These are phyloP conservation scores for Cotesia congregata DNA, from an alignment of 2,888 invertebrate genomes.

Conservation along the genomic window DNA sequence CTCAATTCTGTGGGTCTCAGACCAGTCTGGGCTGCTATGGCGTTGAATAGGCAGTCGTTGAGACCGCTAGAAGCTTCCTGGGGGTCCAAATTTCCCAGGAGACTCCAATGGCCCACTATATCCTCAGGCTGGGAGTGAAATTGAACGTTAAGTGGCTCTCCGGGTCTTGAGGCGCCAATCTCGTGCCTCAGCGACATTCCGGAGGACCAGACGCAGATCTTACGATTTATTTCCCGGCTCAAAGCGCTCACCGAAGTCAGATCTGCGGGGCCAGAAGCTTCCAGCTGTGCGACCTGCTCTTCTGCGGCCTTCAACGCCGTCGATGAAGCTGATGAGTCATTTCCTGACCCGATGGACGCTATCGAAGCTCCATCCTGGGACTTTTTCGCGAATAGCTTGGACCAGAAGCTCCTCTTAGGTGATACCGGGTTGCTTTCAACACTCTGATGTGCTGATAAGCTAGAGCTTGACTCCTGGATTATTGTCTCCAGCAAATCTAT, in stretches of 20 bases:
- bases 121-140: slow-evolving; percentile 47
- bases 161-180: slow-evolving; percentile 36
- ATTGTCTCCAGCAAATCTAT: not conserved
- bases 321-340: not conserved
- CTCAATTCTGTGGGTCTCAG: slow-evolving; percentile 44
- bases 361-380: not conserved
- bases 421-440: too few relatives aligned
- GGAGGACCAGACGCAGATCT: slow-evolving; percentile 49
- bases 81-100: slow-evolving; percentile 48
- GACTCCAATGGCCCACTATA: slow-evolving; percentile 54
- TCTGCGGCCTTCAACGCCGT: not conserved
- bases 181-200: slow-evolving; percentile 25
- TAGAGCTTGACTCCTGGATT: not conserved
- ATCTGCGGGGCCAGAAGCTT: not conserved
- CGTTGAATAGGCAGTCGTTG: slow-evolving; percentile 57
- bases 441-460: not conserved
- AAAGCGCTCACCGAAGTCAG: slow-evolving; percentile 25
- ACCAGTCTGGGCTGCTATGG: slow-evolving; percentile 52
- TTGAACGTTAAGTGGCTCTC: slow-evolving; percentile 45
- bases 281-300: not conserved
- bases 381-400: not conserved
- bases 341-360: not conserved
- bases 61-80: slow-evolving; percentile 23
- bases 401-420: not conserved
- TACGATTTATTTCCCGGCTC: slow-evolving; percentile 42